Evolutionary conservation across 2,113 vertebrate species (phyloP).

Genomic region (Penelope pileata): DNA sequence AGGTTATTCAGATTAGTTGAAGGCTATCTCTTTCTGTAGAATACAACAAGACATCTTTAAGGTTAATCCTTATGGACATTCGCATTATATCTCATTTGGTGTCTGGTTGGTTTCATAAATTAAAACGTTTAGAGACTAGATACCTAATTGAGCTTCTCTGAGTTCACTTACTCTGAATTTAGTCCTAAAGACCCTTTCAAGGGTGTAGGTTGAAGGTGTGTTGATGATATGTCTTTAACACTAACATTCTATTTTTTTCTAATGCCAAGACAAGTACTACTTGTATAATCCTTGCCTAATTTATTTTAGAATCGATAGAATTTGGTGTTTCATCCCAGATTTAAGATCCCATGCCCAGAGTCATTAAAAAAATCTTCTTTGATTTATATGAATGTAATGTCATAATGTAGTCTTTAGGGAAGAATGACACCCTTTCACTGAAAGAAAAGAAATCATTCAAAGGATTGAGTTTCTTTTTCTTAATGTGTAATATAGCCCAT

Average conservation of each 20-base stretch:
- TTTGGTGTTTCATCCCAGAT: constrained; percentile 60
- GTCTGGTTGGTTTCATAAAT: constrained; percentile 23
- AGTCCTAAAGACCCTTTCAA: constrained; percentile 16
- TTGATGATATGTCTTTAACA: constrained; percentile 29
- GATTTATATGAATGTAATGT: constrained; percentile 69
- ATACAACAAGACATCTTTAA: not conserved
- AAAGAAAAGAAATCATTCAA: constrained; percentile 65
- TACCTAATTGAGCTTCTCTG: not conserved
- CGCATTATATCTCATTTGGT: constrained; percentile 4
- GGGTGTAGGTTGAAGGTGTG: not conserved
- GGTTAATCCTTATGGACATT: constrained; percentile 27
- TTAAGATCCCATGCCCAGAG: constrained; percentile 59
- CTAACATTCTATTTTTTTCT: constrained; percentile 29
- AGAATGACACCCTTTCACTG: constrained; percentile 67
- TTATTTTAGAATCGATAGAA: constrained; percentile 70
- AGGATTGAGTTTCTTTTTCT: constrained; percentile 54
- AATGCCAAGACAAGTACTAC: constrained; percentile 56
- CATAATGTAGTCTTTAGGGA: constrained; percentile 63
- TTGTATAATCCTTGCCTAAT: constrained; percentile 57
- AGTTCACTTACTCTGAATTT: constrained; percentile 40
- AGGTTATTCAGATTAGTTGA: not conserved
- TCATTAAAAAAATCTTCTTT: constrained; percentile 57
- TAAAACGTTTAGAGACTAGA: not conserved
- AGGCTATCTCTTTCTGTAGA: not conserved
- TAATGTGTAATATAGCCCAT: constrained; percentile 66